These are phyloP conservation scores for Argopecten irradians DNA, from an alignment of 1,140 invertebrate species.

Conservation along the genomic window DNA sequence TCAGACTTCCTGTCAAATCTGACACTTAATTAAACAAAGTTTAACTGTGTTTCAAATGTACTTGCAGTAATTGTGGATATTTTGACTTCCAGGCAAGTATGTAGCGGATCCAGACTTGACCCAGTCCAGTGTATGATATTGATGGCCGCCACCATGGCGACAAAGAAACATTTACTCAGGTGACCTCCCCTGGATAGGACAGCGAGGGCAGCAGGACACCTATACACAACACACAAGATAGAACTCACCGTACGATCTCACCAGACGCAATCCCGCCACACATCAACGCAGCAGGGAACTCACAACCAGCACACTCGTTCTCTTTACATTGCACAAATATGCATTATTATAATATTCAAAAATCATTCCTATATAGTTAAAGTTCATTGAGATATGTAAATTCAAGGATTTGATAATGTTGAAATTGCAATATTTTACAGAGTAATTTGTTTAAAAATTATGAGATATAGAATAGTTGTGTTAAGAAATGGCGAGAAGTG, in stretches of 20 bases:
- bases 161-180: slow-evolving; percentile 22
- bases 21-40: too few species aligned
- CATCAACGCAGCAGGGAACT: not conserved
- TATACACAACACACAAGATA: not conserved
- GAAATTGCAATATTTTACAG: not conserved
- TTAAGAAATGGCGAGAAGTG: not conserved
- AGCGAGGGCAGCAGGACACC: slow-evolving; percentile 29
- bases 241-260: not conserved
- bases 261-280: not conserved
- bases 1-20: too few species aligned
- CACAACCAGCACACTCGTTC: not conserved
- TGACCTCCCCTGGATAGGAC: slow-evolving; percentile 11
- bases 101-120: slow-evolving; percentile 32
- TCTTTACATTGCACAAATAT: not conserved
- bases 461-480: not conserved
- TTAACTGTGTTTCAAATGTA: too few species aligned
- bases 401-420: not conserved
- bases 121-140: slow-evolving; percentile 32
- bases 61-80: too few species aligned
- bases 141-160: not conserved
- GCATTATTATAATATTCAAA: not conserved
- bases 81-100: slow-evolving; percentile 32
- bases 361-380: not conserved
- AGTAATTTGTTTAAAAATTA: not conserved
- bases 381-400: not conserved